Conservation (phyloP, 2,888 invertebrate genomes). For the Drosophila mercatorum region DNA sequence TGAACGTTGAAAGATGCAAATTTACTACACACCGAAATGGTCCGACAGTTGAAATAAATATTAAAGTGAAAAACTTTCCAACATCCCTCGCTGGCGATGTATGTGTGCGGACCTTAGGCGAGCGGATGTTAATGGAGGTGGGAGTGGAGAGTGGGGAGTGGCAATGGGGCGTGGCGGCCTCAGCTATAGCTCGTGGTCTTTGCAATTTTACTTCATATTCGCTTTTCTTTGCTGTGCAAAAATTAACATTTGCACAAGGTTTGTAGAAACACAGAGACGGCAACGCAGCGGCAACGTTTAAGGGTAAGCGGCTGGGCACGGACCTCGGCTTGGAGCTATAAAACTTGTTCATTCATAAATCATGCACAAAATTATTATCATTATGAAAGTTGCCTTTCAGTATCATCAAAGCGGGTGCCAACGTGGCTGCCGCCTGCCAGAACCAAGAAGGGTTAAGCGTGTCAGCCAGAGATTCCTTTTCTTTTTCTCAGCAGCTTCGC, state of each 20-base stretch:
- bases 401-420: constrained; percentile 57
- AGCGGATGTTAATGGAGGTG: constrained; percentile 34
- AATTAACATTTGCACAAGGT: constrained; percentile 76
- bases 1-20: constrained; percentile 78
- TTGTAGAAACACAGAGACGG: constrained; percentile 50
- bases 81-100: background rate
- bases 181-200: constrained; percentile 22
- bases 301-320: background rate
- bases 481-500: background rate
- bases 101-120: constrained; percentile 31
- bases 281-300: background rate
- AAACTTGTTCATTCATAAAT: constrained; percentile 79
- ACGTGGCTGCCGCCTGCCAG: constrained; percentile 38
- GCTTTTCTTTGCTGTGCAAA: constrained; percentile 51
- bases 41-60: constrained; percentile 77
- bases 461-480: constrained; percentile 55
- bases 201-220: constrained; percentile 40
- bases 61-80: constrained; percentile 72
- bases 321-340: constrained; percentile 60
- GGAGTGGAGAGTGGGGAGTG: too few species aligned
- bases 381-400: constrained; percentile 77
- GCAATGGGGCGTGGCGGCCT: constrained; percentile 38
- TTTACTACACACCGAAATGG: constrained; percentile 68
- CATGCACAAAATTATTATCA: constrained; percentile 80
- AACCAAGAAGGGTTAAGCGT: constrained; percentile 68